Conservation (phyloP, 1,140 invertebrate species). For the Holotrichia oblita region DNA sequence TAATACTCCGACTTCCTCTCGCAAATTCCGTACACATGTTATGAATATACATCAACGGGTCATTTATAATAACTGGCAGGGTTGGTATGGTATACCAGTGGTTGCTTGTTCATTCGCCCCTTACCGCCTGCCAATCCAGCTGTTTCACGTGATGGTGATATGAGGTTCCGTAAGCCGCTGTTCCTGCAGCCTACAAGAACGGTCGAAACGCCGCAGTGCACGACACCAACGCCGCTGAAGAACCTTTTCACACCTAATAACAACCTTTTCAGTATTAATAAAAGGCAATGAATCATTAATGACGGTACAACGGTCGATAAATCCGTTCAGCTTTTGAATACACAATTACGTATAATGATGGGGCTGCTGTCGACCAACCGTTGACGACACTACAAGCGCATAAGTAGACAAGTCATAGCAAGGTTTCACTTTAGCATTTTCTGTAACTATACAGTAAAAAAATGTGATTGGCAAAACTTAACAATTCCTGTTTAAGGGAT, state of each 20-base stretch:
- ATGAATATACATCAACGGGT: constrained; percentile 33
- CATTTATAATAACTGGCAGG: constrained; percentile 27
- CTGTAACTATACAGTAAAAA: no score
- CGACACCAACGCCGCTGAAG: not conserved
- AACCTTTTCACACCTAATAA: constrained; percentile 36
- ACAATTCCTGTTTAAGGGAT: no score
- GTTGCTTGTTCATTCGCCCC: constrained; percentile 5
- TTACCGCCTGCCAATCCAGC: constrained; percentile 30
- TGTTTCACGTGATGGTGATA: not conserved
- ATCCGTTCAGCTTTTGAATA: constrained; percentile 30
- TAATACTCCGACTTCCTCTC: constrained; percentile 9
- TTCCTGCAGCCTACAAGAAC: not conserved
- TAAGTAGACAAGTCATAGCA: not conserved
- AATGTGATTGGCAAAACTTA: no score
- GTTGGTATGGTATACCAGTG: constrained; percentile 12
- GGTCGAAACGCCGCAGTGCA: not conserved
- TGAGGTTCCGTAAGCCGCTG: not conserved
- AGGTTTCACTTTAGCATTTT: not conserved
- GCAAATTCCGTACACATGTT: constrained; percentile 25
- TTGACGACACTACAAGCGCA: not conserved
- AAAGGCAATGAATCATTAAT: constrained; percentile 34
- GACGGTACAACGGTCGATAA: constrained; percentile 20
- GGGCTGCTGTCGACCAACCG: not conserved
- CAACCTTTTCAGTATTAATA: constrained; percentile 36
- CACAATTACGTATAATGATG: constrained; percentile 15